A percentile compares a stretch with the other conserved stretches of the same genome.
Evolutionary conservation across 2,113 vertebrate genomes (phyloP).

Genomic region (Caretta caretta): DNA sequence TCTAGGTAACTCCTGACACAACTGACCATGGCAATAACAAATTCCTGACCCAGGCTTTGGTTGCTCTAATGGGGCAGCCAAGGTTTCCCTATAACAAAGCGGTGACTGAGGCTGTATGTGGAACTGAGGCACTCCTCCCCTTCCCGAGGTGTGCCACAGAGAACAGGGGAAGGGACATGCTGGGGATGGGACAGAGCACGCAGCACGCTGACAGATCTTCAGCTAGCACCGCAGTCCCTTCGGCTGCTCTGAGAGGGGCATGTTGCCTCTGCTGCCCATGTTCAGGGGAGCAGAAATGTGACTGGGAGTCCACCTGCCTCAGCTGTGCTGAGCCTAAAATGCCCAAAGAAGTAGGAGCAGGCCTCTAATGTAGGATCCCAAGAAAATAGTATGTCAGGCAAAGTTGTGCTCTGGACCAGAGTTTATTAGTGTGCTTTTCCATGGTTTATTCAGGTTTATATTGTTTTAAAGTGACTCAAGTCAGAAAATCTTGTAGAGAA

Average conservation of each 20-base stretch:
- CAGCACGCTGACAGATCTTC: not conserved
- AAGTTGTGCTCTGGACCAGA: slow-evolving; percentile 10
- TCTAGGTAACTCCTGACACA: not conserved
- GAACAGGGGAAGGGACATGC: not conserved
- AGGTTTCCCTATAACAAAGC: not conserved
- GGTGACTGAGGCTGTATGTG: not conserved
- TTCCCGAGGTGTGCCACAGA: not conserved
- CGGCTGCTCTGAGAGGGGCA: not conserved
- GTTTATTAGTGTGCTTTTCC: slow-evolving; percentile 49
- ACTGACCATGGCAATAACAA: not conserved
- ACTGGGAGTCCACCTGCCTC: not conserved
- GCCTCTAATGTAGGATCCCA: slow-evolving; percentile 26
- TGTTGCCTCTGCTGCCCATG: not conserved
- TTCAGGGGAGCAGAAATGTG: not conserved
- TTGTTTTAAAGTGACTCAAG: slow-evolving; percentile 61
- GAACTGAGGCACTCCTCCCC: not conserved
- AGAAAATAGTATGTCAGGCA: fast-evolving
- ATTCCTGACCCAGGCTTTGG: not conserved
- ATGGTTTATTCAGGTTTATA: slow-evolving; percentile 45
- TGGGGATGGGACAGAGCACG: fast-evolving
- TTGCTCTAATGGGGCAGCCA: not conserved
- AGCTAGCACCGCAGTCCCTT: not conserved
- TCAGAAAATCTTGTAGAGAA: slow-evolving; percentile 44
- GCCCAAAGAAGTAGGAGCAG: not conserved
- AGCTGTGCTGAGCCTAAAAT: not conserved